Conservation (phyloP, 2,888 invertebrate genomes). For the Panopea generosa region DNA sequence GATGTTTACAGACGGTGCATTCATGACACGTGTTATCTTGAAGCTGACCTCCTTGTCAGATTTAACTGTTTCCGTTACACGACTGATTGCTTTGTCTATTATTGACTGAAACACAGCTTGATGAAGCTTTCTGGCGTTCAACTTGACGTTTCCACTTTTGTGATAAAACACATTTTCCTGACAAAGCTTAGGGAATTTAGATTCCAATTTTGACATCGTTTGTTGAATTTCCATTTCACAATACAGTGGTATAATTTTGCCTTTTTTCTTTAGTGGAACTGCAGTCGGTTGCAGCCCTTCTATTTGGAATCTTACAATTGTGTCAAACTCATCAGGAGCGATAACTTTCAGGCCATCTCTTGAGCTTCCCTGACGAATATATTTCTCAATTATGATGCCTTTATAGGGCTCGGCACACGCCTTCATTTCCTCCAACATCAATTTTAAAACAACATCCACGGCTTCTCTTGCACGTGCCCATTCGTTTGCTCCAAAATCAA, state of each 20-base stretch:
- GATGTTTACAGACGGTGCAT: slow-evolving; percentile 35
- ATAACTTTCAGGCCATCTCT: slow-evolving; percentile 63
- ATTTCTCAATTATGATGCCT: slow-evolving; percentile 39
- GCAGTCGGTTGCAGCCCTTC: slow-evolving; percentile 25
- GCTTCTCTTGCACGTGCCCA: slow-evolving; percentile 43
- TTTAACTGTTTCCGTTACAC: slow-evolving; percentile 8
- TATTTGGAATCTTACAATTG: slow-evolving; percentile 51
- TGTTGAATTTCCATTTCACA: slow-evolving; percentile 26
- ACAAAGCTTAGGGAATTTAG: slow-evolving; percentile 19
- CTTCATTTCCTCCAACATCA: slow-evolving; percentile 34
- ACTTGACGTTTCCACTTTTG: neutral
- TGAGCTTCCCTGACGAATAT: slow-evolving; percentile 60
- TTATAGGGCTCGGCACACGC: slow-evolving; percentile 14
- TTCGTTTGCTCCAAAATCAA: slow-evolving; percentile 41
- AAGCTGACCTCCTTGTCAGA: neutral
- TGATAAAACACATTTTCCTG: slow-evolving; percentile 18
- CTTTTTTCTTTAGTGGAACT: neutral
- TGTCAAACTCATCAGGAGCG: slow-evolving; percentile 60
- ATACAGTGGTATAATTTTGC: slow-evolving; percentile 30
- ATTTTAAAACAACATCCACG: slow-evolving; percentile 31
- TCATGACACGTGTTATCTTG: neutral
- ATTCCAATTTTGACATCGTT: neutral
- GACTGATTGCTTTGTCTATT: slow-evolving; percentile 20
- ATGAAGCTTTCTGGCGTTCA: slow-evolving; percentile 35
- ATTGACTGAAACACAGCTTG: slow-evolving; percentile 36